Base-by-base conservation (phyloP, 2,113 vertebrate species). In the Myxocyprinus asiaticus region DNA sequence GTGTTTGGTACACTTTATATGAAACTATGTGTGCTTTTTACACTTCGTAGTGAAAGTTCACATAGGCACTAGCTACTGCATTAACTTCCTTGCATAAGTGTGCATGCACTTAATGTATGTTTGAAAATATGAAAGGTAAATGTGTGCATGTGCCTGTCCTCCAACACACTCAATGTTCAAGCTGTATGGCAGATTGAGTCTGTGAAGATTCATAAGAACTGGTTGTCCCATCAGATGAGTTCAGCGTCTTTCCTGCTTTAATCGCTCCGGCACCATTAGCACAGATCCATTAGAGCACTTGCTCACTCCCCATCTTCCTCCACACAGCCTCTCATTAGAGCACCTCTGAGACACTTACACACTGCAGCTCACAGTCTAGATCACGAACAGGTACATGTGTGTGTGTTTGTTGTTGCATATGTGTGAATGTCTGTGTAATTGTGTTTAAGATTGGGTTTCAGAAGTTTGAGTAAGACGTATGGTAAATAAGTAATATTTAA, bases 181-280 rank as follows among this genome's bases (percentile, higher is more conserved):
- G 44, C 62, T 59, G 73, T 62, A 61, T 66, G 10, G 50, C 62
- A 43, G 47, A 33, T 70, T 63, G 69, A 63, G 73, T 72, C 33
- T 44, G 48, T 12, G 61, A 55, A 22, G 15, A 51, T 64, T 83
- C 64, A 79, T 69, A 68, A 80, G 78, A 58, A 61, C 79, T 77
- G 59, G 45, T 50, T 80, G 80, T 76, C 81, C 77, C 55, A 78
- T 84, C 72, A 67, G 76, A 67, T 50, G 68, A 47, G 83, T 74
- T 62, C 85, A 83, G 17, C 85, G 80, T 84, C 89, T 90, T 92
- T 92, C 90, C 92, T 91, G 84, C 78, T 86, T 85, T 92, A 91
- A 93, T 92, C 88, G 90, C 86, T 85, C 56, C 47, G 81, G 88
- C 76, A 85, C 86, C 88, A 82, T 90, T 89, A 88, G 85, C 76